Evolutionary conservation across 2,113 vertebrate species (phyloP), one percentile per base, ranked within the genome.

Genomic region (Pampusana beccarii): DNA sequence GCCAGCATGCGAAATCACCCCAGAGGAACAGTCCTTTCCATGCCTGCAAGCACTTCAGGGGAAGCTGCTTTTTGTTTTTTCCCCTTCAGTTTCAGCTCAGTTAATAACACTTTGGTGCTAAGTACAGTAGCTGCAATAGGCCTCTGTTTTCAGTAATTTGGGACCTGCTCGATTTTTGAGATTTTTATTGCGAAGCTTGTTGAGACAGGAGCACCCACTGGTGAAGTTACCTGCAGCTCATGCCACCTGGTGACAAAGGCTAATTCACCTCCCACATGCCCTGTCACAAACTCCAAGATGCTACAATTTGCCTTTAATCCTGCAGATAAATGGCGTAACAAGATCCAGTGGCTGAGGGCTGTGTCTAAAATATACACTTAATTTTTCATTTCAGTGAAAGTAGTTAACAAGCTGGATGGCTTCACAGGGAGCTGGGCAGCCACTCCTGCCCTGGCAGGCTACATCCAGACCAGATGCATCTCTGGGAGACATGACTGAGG

Each of bases 341-440:
- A 90, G 92, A 92, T 86, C 56, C 88, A 75, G 48, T 25, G 33
- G 28, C 53, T 64, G 42, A 53, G 34, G 28, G 4, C 1, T 46
- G 38, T 79, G 88, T 61, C 57, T 64, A 29, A 96, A 79, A 79
- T 57, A 13, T 8, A 67, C n/a, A 51, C 40, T 81, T 64, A 13
- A 77, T 57, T 77, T 69, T 60, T 60, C 56, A 23, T 80, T 78
- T 40, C 77, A 91, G 93, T 93, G 96, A 95, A 95, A 97, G 95
- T 34, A 60, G 83, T 40, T 61, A 46, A 46, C 46, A 50, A 71
- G 53, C 61, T 56, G 65, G 36, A 53, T 38, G 50, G 0, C 50
- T 86, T 93, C 1, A 4, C 28, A 3, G 90, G 56, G 54, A 92
- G 72, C 3, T 0, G 50, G 74, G 62, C 54, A 65, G 79, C 58